phyloP scores from a whole-genome alignment of 2,113 vertebrate species.

The Mola mola region DNA sequence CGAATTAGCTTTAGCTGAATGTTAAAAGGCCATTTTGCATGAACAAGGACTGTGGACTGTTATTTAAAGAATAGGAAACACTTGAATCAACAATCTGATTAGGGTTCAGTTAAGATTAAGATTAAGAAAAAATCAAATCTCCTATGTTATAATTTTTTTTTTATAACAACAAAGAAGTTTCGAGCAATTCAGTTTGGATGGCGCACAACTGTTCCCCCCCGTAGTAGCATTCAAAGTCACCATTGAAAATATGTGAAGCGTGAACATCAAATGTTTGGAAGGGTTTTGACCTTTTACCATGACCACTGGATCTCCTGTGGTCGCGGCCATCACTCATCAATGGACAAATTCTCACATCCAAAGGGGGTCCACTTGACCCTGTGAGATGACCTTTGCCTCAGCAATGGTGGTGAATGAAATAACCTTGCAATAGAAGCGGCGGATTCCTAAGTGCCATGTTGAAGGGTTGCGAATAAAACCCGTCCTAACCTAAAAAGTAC shows the following conservation, averaged over 20 bases:
- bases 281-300: slow-evolving; percentile 15
- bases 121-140: no score
- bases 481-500: background rate
- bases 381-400: slow-evolving; percentile 27
- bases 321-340: slow-evolving; percentile 31
- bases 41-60: background rate
- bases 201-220: no score
- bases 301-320: slow-evolving; percentile 41
- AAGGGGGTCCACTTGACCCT: slow-evolving; percentile 59
- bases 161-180: no score
- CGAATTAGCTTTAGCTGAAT: background rate
- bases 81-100: no score
- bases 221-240: background rate
- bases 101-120: no score
- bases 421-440: slow-evolving; percentile 45
- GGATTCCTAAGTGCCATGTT: slow-evolving; percentile 65
- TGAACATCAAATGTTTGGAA: no score
- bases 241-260: no score
- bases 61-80: no score
- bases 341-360: slow-evolving; percentile 47
- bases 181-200: no score
- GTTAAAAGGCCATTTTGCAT: background rate
- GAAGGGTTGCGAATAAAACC: no score
- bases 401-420: slow-evolving; percentile 36
- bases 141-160: background rate